Evolutionary conservation across 2,113 vertebrate genomes (phyloP).

Genomic region (Procavia capensis): DNA sequence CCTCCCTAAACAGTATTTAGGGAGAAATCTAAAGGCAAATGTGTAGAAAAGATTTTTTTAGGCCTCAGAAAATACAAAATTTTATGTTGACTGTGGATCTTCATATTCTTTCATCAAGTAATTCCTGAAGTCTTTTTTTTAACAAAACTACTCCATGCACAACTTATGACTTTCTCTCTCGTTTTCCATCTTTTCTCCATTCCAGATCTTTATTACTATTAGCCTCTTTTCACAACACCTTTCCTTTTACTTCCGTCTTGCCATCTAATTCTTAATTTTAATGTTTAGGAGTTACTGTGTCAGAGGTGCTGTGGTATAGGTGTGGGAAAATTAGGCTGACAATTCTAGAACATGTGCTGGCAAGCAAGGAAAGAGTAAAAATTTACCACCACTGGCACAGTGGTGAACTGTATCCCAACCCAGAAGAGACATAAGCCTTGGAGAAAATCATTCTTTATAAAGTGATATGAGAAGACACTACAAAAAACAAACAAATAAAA

Average conservation of each 20-base stretch:
- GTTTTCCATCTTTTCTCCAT: background rate
- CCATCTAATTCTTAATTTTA: background rate
- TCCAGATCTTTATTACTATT: background rate
- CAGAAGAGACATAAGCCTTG: accelerated
- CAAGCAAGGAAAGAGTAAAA: accelerated
- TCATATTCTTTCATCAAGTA: background rate
- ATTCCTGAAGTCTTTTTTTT: background rate
- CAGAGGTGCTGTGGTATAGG: background rate
- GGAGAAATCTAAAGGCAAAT: too few species aligned
- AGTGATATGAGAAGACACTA: background rate
- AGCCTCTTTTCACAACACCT: background rate
- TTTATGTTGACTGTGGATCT: too few species aligned
- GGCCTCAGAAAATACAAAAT: too few species aligned
- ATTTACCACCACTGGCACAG: background rate
- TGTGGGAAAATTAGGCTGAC: background rate
- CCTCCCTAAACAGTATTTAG: too few species aligned
- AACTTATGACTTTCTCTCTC: background rate
- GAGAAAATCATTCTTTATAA: background rate
- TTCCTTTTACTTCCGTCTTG: background rate
- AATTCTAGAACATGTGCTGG: background rate
- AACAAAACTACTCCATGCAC: background rate
- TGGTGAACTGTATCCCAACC: background rate
- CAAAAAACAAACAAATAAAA: background rate
- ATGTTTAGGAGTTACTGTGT: background rate
- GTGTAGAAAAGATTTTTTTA: too few species aligned